Evolutionary conservation across 2,113 vertebrate genomes (phyloP).

Genomic region (Litocranius walleri): DNA sequence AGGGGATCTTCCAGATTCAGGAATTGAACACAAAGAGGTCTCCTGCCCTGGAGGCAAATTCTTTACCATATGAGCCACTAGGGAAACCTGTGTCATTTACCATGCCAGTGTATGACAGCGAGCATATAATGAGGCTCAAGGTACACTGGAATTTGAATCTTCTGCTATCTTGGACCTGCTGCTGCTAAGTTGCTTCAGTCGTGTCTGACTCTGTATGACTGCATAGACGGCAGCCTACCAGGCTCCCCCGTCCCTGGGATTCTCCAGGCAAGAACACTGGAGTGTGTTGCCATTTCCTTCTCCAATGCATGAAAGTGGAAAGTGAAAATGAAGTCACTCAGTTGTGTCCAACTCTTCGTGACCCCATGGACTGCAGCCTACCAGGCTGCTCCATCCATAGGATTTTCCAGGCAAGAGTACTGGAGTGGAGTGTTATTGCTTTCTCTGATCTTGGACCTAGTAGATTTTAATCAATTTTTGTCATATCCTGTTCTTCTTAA

Average conservation of each 20-base stretch:
- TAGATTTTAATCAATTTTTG: background rate
- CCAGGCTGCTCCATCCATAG: no score
- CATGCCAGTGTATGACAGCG: background rate
- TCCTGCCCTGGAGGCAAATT: background rate
- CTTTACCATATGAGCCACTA: background rate
- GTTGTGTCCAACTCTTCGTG: fast-evolving
- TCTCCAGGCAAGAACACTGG: no score
- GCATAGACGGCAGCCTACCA: no score
- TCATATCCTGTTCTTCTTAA: background rate
- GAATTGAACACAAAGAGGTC: background rate
- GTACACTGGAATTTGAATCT: background rate
- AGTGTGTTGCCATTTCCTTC: no score
- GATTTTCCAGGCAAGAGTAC: no score
- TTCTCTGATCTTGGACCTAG: background rate
- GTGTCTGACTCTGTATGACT: no score
- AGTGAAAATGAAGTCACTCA: no score
- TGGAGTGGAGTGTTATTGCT: no score
- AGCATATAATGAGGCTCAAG: background rate
- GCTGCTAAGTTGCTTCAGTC: no score
- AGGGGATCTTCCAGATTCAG: background rate
- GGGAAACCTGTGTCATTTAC: background rate
- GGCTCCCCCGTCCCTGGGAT: no score
- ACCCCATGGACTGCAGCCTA: no score
- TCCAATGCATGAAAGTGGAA: no score
- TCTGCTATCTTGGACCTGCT: background rate